Conservation (phyloP, 1,140 invertebrate genomes). For the Phymastichus coffea region DNA sequence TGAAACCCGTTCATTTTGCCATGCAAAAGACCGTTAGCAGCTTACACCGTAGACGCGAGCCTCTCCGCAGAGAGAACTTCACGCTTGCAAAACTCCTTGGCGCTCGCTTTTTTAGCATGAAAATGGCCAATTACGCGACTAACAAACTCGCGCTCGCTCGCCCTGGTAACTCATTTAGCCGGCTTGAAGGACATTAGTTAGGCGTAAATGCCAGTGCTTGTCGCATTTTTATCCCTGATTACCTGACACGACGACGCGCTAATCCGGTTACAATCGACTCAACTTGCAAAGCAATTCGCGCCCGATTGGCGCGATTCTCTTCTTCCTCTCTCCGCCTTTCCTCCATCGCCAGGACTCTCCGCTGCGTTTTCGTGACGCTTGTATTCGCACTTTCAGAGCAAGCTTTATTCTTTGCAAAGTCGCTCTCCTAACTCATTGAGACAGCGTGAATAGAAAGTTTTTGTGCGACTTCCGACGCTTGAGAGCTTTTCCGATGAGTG, state of each 20-base stretch:
- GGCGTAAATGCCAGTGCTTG: conserved; percentile 46
- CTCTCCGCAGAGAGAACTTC: no score
- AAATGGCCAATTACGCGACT: conserved; percentile 50
- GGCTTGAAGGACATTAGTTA: conserved; percentile 50
- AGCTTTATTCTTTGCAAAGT: no score
- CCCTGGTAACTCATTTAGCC: conserved; percentile 43
- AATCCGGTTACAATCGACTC: conserved; percentile 34
- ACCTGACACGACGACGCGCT: conserved; percentile 6
- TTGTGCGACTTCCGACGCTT: no score
- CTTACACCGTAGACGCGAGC: not conserved
- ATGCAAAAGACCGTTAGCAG: no score
- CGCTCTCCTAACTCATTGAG: no score
- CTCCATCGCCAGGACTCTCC: not conserved
- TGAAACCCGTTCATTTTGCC: no score
- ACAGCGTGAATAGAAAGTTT: conserved; percentile 1
- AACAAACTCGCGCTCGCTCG: conserved; percentile 41
- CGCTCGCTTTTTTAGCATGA: conserved; percentile 41
- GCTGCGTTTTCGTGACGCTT: not conserved
- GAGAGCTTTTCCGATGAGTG: no score
- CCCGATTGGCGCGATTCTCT: conserved; percentile 15
- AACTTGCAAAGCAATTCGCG: conserved; percentile 16
- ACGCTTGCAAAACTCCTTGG: no score
- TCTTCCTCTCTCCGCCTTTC: no score
- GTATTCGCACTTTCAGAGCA: no score
- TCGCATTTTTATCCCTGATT: conserved; percentile 43